Evolutionary conservation across 1,140 invertebrate species (phyloP), one percentile per base, ranked within the genome.

Genomic region (Rhynchophorus ferrugineus): DNA sequence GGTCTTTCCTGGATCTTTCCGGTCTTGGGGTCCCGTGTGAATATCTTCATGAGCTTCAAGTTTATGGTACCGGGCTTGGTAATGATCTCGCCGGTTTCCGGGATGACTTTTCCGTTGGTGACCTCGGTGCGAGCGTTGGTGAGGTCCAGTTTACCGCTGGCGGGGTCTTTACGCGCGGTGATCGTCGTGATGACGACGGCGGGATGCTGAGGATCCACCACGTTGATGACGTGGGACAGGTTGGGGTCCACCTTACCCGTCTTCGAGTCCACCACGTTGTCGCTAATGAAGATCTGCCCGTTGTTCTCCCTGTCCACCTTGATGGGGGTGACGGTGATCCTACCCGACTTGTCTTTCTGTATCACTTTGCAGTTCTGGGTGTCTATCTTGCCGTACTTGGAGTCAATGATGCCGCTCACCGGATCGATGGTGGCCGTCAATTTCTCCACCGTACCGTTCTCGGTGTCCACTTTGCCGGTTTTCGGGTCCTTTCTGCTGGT

Each of bases 21-120:
- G 29, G 78, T 81, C 45, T 79, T 78, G 2, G 78, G 79, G 64
- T 79, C 77, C 6, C 75, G 71, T 22, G 74, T 73, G 14, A 72
- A 73, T 29, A 74, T 73, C 57, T 74, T 74, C 18, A 72, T 69
- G 38, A 76, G 75, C 67, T 80, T 80, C 41, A 78, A 65, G 62
- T 82, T 79, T 18, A 83, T 79, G 17, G 79, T 76, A 48, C 81
- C 81, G 50, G 81, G 78, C 70, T 82, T 83, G 2, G 80, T 83
- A 14, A 79, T 75, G 56, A 83, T 76, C 52, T 81, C 73, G 1
- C 79, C 79, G 17, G 77, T 78, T 53, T 78, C 77, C 35, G 79
- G 72, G 56, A 81, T 78, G 20, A 82, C 70, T 62, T 79, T 79
- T 21, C 81, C 81, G 65, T 82, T 75, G 6, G 78, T 78, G 21